Conservation (phyloP, 2,888 invertebrate species). For the Ferdinandea cuprea region DNA sequence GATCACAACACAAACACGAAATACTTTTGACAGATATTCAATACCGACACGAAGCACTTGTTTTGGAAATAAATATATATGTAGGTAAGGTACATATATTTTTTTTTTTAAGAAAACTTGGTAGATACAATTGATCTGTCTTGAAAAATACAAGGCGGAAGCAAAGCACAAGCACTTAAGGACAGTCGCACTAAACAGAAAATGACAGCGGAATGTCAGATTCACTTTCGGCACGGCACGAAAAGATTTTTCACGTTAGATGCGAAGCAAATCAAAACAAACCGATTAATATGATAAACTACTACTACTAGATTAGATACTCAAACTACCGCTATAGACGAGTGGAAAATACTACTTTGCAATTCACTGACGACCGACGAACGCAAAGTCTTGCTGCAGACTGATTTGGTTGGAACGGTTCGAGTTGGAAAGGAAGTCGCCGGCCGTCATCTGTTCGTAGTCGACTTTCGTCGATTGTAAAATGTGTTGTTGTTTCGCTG, state of each 20-base stretch:
- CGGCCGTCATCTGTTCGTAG: conserved; percentile 1
- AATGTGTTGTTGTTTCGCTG: not conserved
- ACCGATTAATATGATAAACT: conserved; percentile 33
- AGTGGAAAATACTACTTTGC: conserved; percentile 1
- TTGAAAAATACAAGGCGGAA: too few relatives aligned
- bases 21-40: conserved; percentile 17
- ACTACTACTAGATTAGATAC: conserved; percentile 22
- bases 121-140: too few relatives aligned
- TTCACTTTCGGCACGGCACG: conserved; percentile 32
- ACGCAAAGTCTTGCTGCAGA: conserved; percentile 64
- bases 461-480: not conserved
- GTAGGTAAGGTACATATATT: too few relatives aligned
- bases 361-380: conserved; percentile 47
- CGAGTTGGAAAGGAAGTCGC: conserved; percentile 39
- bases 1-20: conserved; percentile 20
- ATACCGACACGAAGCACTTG: conserved; percentile 36
- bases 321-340: not conserved
- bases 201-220: conserved; percentile 25
- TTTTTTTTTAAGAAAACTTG: too few relatives aligned
- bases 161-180: conserved; percentile 40
- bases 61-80: conserved; percentile 5
- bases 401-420: conserved; percentile 48
- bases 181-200: conserved; percentile 40
- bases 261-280: conserved; percentile 42
- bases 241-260: conserved; percentile 38